These are phyloP conservation scores for Malacosoma neustria DNA, from an alignment of 2,888 invertebrate genomes.

Conservation along the genomic window DNA sequence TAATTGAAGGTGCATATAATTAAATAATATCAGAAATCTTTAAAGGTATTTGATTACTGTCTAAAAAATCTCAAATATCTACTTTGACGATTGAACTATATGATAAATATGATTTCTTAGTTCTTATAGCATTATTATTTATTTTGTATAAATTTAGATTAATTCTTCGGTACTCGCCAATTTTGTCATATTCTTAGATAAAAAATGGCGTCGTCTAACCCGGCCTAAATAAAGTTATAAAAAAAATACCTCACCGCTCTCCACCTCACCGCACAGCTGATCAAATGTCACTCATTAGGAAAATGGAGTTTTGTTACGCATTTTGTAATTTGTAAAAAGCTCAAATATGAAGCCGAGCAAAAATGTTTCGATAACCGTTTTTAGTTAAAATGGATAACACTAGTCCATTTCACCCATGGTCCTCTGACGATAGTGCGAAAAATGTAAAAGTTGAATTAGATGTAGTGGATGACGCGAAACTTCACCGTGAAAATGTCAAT, in stretches of 20 bases:
- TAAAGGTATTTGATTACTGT: no score
- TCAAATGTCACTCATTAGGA: conserved; percentile 75
- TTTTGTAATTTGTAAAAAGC: conserved; percentile 52
- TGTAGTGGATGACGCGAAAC: conserved; percentile 72
- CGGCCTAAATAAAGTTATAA: no score
- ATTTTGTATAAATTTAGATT: no score
- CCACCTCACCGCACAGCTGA: conserved; percentile 69
- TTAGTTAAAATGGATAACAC: conserved; percentile 67
- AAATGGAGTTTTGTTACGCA: conserved; percentile 75
- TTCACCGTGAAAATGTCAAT: conserved; percentile 74
- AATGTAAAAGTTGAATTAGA: conserved; percentile 65
- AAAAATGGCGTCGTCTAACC: no score
- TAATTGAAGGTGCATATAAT: no score
- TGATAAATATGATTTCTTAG: no score
- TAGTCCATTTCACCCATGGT: conserved; percentile 71
- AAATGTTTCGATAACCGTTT: conserved; percentile 36
- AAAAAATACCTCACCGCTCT: conserved; percentile 27
- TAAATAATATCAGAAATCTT: no score
- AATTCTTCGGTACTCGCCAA: no score
- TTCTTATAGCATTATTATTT: no score
- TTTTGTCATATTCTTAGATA: no score
- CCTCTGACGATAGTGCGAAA: conserved; percentile 61
- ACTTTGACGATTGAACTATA: no score
- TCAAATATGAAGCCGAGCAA: conserved; percentile 57
- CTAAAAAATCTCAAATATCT: no score